Base-by-base conservation (phyloP, 2,113 vertebrate species). In the Tautogolabrus adspersus region DNA sequence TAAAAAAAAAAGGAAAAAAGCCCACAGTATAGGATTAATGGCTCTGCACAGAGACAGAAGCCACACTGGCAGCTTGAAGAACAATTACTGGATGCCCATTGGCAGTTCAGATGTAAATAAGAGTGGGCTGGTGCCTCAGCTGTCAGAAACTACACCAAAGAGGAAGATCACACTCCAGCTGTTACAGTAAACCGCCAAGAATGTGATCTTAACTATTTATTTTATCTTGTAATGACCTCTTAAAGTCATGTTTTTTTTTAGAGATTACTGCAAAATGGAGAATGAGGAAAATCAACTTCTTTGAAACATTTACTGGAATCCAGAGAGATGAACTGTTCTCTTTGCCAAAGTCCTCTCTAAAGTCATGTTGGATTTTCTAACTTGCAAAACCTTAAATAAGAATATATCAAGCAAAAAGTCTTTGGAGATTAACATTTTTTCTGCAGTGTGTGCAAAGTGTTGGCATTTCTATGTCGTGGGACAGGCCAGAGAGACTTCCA, bases 31-130 rank as follows among this genome's bases (percentile, higher is more conserved):
- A 66, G 79, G 63, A 77, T 81, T 77, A 75, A 85, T 52, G 26
- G 64, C 59, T 68, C 16, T 46, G 34, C 67, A 71, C 5, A 38
- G 63, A 83, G 60, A 85, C 67, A 79, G 57, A 87, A 83, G 72
- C 72, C 71, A 76, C 86, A 84, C 73, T 81, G 75, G 70, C 79
- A 75, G 76, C 79, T 84, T 56, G 69, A 81, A 72, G 79, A 86
- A 81, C 81, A 90, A 88, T 91, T 81, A 90, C 75, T 83, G 81
- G 72, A 83, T 80, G 73, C 38, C 79, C 51, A 19, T 81, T 44
- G 47, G 79, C 83, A 78, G 77, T 69, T 74, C 46, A 66, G 59
- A 88, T 88, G 85, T 88, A 91, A 90, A 83, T 81, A 88, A 69
- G 83, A 84, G 72, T 74, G 66, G 79, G 70, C 74, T 71, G 72